Conservation (phyloP, 2,888 invertebrate genomes). For the Eupsilia transversa region DNA sequence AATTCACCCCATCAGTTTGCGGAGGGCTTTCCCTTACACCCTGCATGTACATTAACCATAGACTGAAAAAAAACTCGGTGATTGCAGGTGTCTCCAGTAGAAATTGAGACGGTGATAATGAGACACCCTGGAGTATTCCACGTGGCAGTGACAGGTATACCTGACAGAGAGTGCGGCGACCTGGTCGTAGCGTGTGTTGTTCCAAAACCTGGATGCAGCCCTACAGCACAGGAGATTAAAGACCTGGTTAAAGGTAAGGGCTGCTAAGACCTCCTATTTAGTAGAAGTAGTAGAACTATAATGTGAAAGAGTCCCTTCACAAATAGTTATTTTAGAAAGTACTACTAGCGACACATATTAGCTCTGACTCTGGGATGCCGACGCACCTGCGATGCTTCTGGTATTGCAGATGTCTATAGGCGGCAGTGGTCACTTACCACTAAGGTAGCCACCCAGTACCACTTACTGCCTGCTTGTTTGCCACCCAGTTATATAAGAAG, state of each 20-base stretch:
- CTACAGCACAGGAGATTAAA: constrained; percentile 78
- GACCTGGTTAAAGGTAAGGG: constrained; percentile 75
- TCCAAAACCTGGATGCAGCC: constrained; percentile 57
- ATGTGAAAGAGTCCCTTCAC: no score
- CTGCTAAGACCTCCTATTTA: background rate
- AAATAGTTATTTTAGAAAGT: no score
- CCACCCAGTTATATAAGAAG: background rate
- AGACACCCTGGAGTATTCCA: constrained; percentile 77
- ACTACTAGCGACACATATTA: background rate
- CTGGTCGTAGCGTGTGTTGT: constrained; percentile 78
- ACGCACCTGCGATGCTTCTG: background rate
- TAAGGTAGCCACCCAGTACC: background rate
- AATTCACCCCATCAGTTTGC: no score
- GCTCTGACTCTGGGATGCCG: background rate
- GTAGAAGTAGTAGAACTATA: background rate
- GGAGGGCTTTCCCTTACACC: no score
- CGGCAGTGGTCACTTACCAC: background rate
- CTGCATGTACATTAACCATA: no score
- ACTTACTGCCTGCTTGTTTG: background rate
- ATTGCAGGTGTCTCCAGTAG: constrained; percentile 72
- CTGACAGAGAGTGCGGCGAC: constrained; percentile 75
- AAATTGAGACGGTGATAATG: constrained; percentile 71
- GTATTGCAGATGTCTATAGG: background rate
- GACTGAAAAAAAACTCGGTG: background rate
- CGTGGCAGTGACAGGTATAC: constrained; percentile 76